These are phyloP conservation scores for Melanargia galathea DNA, from an alignment of 2,888 invertebrate species.

Conservation along the genomic window DNA sequence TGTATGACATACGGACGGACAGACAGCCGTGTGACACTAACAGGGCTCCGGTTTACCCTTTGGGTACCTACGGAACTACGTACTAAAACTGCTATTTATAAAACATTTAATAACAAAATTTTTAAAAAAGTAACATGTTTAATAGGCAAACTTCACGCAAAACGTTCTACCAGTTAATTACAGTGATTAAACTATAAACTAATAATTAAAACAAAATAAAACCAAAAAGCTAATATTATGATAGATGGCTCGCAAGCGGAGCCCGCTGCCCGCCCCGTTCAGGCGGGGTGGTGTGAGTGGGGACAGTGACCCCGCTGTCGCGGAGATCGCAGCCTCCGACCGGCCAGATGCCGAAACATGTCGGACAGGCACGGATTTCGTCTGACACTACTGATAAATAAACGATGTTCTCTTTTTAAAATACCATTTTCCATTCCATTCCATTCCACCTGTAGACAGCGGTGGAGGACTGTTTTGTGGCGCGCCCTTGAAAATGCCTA, in stretches of 20 bases:
- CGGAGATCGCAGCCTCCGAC: slow-evolving; percentile 79
- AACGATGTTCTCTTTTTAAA: no score
- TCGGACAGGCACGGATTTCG: slow-evolving; percentile 64
- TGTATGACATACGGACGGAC: no score
- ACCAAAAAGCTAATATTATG: background rate
- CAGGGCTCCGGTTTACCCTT: no score
- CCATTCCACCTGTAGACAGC: no score
- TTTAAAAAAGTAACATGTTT: no score
- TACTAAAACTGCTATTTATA: no score
- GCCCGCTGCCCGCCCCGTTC: slow-evolving; percentile 13
- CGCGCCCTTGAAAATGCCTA: no score
- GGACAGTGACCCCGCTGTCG: slow-evolving; percentile 79
- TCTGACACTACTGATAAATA: slow-evolving; percentile 24
- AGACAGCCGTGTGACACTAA: no score
- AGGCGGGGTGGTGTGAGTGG: slow-evolving; percentile 52
- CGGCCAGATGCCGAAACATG: slow-evolving; percentile 80
- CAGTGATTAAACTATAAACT: background rate
- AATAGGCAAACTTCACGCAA: background rate
- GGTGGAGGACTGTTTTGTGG: no score
- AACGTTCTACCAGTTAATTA: background rate
- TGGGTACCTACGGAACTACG: no score
- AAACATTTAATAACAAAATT: no score
- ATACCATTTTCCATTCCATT: no score
- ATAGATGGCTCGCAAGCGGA: slow-evolving; percentile 4
- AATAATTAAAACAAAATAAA: background rate